These are phyloP conservation scores for Coracopsis vasa DNA, from an alignment of 2,113 vertebrate genomes.

Conservation along the genomic window DNA sequence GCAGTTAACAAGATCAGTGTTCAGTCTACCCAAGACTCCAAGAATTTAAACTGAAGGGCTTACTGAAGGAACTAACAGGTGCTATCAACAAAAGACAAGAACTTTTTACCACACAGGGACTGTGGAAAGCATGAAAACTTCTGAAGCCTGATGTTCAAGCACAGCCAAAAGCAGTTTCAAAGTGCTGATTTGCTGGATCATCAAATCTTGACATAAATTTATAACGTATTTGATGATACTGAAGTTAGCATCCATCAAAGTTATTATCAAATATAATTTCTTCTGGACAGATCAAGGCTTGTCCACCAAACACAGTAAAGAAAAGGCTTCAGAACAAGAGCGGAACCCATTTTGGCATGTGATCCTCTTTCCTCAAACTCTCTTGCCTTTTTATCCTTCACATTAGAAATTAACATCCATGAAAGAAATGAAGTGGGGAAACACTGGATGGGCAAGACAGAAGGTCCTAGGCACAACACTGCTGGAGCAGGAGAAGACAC, in stretches of 20 bases:
- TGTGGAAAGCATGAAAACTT: not conserved
- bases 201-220: not conserved
- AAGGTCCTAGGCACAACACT: not conserved
- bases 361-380: not conserved
- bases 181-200: not conserved
- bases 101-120: not conserved
- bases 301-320: not conserved
- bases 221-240: not conserved
- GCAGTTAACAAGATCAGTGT: not conserved
- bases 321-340: not conserved
- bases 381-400: not conserved
- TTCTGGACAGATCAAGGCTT: not conserved
- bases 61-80: not conserved
- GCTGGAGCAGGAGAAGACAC: not conserved
- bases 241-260: not conserved
- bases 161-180: not conserved
- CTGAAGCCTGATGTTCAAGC: not conserved
- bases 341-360: not conserved
- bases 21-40: not conserved
- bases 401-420: not conserved
- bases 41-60: not conserved
- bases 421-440: not conserved
- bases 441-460: not conserved
- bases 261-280: not conserved
- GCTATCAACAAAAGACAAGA: not conserved